Evolutionary conservation across 2,888 invertebrate species (phyloP).

Genomic region (Megastigmus dorsalis): DNA sequence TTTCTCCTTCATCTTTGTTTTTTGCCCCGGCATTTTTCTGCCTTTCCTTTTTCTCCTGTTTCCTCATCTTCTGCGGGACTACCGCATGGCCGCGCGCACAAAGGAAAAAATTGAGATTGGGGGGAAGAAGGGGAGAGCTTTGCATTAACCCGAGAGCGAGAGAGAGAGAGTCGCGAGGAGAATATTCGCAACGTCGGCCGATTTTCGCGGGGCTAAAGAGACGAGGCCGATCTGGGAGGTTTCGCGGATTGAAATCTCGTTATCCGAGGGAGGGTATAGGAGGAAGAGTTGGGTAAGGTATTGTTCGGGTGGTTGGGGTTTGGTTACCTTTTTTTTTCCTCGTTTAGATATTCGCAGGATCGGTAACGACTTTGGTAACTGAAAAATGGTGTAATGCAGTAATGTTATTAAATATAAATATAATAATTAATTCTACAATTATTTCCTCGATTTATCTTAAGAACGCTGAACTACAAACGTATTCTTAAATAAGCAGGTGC

Average conservation of each 20-base stretch:
- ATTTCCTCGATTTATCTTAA: too few relatives aligned
- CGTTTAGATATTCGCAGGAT: too few relatives aligned
- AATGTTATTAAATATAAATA: too few relatives aligned
- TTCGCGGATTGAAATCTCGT: conserved; percentile 24
- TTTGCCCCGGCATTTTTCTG: conserved; percentile 15
- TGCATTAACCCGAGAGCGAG: conserved; percentile 2
- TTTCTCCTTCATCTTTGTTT: background rate
- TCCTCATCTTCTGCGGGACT: background rate
- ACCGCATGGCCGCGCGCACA: conserved; percentile 12
- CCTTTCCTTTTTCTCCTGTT: conserved; percentile 12
- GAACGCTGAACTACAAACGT: too few relatives aligned
- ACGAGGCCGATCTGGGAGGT: background rate
- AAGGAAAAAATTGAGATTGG: conserved; percentile 22
- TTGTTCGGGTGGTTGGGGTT: too few relatives aligned
- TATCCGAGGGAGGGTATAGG: background rate
- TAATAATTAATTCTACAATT: too few relatives aligned
- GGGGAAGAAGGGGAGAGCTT: background rate
- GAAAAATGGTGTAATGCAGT: too few relatives aligned
- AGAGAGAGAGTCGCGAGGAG: conserved; percentile 5
- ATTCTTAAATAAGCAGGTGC: too few relatives aligned
- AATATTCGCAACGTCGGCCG: too few relatives aligned
- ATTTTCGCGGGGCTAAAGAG: conserved; percentile 12
- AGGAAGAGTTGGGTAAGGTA: background rate
- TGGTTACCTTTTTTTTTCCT: too few relatives aligned
- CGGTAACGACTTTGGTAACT: too few relatives aligned